Evolutionary conservation across 2,113 vertebrate genomes (phyloP).

Genomic region (Eublepharis macularius): DNA sequence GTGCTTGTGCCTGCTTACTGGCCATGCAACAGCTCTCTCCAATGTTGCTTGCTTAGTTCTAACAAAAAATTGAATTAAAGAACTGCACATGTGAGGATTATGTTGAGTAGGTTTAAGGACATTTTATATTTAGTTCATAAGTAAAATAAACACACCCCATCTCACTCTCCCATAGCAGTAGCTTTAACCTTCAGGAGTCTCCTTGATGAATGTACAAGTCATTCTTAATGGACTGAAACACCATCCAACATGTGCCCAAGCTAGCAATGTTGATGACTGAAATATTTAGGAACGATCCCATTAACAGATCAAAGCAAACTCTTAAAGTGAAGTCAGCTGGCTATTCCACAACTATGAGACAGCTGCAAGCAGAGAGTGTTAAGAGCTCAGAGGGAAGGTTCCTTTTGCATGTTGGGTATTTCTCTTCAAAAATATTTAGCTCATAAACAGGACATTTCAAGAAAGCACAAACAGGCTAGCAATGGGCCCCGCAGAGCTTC

Average conservation of each 20-base stretch:
- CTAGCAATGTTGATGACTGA: background rate
- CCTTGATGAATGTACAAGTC: constrained; percentile 2
- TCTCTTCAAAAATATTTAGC: background rate
- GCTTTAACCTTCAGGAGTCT: constrained; percentile 38
- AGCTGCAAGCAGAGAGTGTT: background rate
- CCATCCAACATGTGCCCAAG: background rate
- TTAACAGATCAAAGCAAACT: constrained; percentile 19
- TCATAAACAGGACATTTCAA: background rate
- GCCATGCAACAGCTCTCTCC: background rate
- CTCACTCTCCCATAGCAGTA: background rate
- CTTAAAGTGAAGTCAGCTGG: background rate
- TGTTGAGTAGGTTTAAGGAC: background rate
- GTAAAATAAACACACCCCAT: background rate
- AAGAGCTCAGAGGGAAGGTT: background rate
- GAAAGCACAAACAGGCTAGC: background rate
- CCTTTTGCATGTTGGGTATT: rapidly evolving
- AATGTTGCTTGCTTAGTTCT: background rate
- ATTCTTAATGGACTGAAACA: constrained; percentile 3
- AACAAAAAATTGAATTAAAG: constrained; percentile 13
- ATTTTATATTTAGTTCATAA: background rate
- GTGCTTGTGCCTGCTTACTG: background rate
- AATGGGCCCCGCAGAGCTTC: background rate
- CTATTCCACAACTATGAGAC: constrained; percentile 3
- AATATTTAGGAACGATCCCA: constrained; percentile 32
- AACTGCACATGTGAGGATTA: background rate